Evolutionary conservation across 1,140 invertebrate species (phyloP), one percentile per base, ranked within the genome.

Genomic region (Pseudomyrmex sp.): DNA sequence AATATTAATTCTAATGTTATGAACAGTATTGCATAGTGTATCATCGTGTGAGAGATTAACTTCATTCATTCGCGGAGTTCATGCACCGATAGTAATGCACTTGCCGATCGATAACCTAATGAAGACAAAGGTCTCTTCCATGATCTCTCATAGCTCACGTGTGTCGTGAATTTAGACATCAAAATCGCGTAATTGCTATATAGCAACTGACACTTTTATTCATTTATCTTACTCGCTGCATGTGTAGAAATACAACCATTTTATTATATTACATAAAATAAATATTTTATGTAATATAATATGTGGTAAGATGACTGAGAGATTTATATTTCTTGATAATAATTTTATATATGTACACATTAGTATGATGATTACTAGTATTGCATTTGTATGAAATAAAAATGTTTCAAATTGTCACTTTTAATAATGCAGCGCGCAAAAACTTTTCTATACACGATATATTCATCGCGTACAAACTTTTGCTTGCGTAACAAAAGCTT

Each of bases 41-140:
- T 79, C 65, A 15, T 69, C 26, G 65, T 26, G 18, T 46, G 75
- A 69, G 48, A n/a, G 20, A 52, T 70, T 62, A 56, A 77, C 77
- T 75, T 85, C 74, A 75, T 75, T 80, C 66, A 68, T 54, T 58
- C 13, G 74, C 56, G 59, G 35, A 35, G 58, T 63, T 75, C 83
- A 68, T 68, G 76, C 48, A 68, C 54, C 77, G 72, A 88, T 85
- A 83, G 80, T 85, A 88, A 88, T 88, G 77, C 75, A 77, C 83
- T 65, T 10, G 54, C 52, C 83, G 73, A 88, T 88, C 87, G 70
- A 88, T 88, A 80, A 56, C 44, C 58, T 88, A 85, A 88, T 82
- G 83, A 88, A 88, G 86, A 88, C 87, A 80, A 80, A 80, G 76
- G 66, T 80, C 76, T 59, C 54, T 59, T 61, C 65, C n/a, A 79